phyloP scores from a whole-genome alignment of 64 coral and sea anemone species.

The Montipora capricornis region DNA sequence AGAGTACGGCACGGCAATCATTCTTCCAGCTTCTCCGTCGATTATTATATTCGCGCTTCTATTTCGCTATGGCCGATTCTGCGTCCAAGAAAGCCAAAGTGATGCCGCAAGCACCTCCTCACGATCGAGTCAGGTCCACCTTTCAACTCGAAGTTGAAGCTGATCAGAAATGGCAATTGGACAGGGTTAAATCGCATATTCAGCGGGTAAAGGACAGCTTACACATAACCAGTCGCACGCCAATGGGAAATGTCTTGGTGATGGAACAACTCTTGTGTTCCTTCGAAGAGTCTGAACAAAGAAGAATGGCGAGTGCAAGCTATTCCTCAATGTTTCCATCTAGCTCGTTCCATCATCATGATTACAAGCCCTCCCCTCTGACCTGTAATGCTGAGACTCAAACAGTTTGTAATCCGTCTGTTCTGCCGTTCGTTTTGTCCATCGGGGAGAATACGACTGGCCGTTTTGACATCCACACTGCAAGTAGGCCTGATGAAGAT shows the following conservation, averaged over 20 bases:
- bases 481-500: conserved; percentile 2
- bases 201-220: conserved; percentile 17
- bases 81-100: too few relatives aligned
- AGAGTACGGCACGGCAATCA: too few relatives aligned
- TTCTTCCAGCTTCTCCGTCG: too few relatives aligned
- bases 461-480: conserved; percentile 30
- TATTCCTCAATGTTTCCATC: conserved; percentile 3
- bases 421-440: not conserved
- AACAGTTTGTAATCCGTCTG: conserved; percentile 2
- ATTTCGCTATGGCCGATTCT: too few relatives aligned
- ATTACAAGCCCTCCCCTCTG: not conserved
- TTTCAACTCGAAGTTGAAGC: too few relatives aligned
- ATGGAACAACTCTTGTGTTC: conserved; percentile 21
- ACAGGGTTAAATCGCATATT: conserved; percentile 17
- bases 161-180: not conserved
- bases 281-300: conserved; percentile 4
- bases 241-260: conserved; percentile 48
- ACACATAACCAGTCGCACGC: not conserved
- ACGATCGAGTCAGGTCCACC: too few relatives aligned
- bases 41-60: too few relatives aligned
- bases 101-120: too few relatives aligned
- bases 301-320: not conserved
- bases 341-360: not conserved
- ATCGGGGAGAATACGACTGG: conserved; percentile 19
- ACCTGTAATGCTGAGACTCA: conserved; percentile 1